Conservation (phyloP, 2,113 vertebrate species). For the Anguilla japonica region DNA sequence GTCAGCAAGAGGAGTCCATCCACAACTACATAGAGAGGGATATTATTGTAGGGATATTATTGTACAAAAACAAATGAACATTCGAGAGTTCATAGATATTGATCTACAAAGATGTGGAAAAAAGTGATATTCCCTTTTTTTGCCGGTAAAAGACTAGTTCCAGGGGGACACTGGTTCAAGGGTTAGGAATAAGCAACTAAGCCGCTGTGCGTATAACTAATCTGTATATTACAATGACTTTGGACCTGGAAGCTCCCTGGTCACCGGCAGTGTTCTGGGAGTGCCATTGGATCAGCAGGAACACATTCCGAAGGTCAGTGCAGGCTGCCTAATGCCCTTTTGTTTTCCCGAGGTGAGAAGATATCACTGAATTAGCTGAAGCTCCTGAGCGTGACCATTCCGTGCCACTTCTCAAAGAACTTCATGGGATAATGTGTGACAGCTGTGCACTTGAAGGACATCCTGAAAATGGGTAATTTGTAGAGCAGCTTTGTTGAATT, state of each 20-base stretch:
- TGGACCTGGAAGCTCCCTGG: not conserved
- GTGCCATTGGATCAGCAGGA: not conserved
- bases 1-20: too few species aligned
- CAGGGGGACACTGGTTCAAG: not conserved
- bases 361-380: slow-evolving; percentile 33
- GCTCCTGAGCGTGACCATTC: slow-evolving; percentile 15
- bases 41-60: too few species aligned
- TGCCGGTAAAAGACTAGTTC: too few species aligned
- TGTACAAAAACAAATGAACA: not conserved
- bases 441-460: slow-evolving; percentile 35
- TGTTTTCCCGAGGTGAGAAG: not conserved
- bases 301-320: not conserved
- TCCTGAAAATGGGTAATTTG: slow-evolving; percentile 21
- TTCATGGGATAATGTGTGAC: slow-evolving; percentile 38
- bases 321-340: not conserved
- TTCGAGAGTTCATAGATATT: not conserved
- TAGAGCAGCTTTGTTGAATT: not conserved
- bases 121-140: too few species aligned
- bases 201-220: not conserved
- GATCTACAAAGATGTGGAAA: too few species aligned
- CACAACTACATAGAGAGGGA: too few species aligned
- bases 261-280: too few species aligned
- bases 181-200: not conserved
- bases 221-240: not conserved
- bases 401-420: slow-evolving; percentile 34